Conservation (phyloP, 2,113 vertebrate species). For the Aegithalos caudatus region DNA sequence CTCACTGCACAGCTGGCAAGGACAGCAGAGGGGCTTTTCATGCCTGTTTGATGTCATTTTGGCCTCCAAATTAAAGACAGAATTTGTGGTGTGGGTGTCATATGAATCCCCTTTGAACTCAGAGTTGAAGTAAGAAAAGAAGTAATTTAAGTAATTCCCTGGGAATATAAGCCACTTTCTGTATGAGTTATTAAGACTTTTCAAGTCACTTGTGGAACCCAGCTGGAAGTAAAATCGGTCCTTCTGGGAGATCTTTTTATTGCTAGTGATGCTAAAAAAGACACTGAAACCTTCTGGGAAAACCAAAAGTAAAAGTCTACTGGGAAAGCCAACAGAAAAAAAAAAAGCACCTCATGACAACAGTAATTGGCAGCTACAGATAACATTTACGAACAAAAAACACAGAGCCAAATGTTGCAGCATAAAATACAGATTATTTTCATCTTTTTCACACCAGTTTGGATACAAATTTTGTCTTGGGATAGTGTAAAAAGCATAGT, state of each 20-base stretch:
- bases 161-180: slow-evolving; percentile 20
- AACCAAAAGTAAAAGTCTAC: not conserved
- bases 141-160: slow-evolving; percentile 28
- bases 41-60: not conserved
- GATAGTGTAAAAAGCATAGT: not conserved
- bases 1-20: not conserved
- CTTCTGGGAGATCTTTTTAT: slow-evolving; percentile 23
- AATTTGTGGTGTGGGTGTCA: not conserved
- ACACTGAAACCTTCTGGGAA: slow-evolving; percentile 10
- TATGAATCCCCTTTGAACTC: not conserved
- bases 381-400: not conserved
- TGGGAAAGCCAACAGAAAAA: not conserved
- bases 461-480: not conserved
- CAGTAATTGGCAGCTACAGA: not conserved
- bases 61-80: slow-evolving; percentile 8
- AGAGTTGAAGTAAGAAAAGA: not conserved
- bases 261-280: not conserved
- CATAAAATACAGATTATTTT: not conserved
- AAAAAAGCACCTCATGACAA: not conserved
- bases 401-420: not conserved
- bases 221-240: slow-evolving; percentile 9
- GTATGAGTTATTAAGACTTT: slow-evolving; percentile 36
- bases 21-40: not conserved
- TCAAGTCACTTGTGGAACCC: slow-evolving; percentile 3
- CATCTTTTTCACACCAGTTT: not conserved